phyloP scores from a whole-genome alignment of 2,797 vertebrate species.

The Macrochelys suwanniensis region DNA sequence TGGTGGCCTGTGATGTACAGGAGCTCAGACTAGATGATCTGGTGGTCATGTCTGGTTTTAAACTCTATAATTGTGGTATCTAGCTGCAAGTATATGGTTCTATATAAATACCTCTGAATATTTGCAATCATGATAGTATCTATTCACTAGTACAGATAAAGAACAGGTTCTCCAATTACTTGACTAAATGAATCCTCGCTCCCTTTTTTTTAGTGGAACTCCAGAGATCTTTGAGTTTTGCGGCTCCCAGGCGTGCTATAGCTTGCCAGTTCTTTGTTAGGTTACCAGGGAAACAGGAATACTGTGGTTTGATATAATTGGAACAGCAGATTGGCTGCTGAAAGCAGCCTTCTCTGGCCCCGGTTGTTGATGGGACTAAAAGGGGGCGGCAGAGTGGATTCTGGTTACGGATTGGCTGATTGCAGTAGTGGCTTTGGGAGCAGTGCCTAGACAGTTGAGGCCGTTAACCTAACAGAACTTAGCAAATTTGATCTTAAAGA shows the following conservation, averaged over 20 bases:
- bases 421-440: not conserved
- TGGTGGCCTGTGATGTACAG: too few species aligned
- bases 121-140: not conserved
- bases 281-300: not conserved
- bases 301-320: fast-evolving
- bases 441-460: not conserved
- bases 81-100: not conserved
- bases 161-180: not conserved
- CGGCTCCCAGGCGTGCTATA: not conserved
- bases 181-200: not conserved
- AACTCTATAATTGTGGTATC: not conserved
- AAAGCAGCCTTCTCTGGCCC: not conserved
- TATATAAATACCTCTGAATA: too few species aligned
- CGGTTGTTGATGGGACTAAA: conserved; percentile 34
- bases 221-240: fast-evolving
- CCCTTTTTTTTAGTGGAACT: not conserved
- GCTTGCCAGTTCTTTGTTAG: not conserved
- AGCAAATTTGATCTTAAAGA: conserved; percentile 19
- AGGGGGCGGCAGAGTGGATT: conserved; percentile 33
- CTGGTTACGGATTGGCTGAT: conserved; percentile 56
- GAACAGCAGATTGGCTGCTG: not conserved
- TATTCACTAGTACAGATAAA: conserved; percentile 30
- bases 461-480: conserved; percentile 42
- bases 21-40: not conserved
- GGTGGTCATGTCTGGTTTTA: not conserved